phyloP scores from a whole-genome alignment of 2,113 vertebrate genomes.

The Erinaceus europaeus region DNA sequence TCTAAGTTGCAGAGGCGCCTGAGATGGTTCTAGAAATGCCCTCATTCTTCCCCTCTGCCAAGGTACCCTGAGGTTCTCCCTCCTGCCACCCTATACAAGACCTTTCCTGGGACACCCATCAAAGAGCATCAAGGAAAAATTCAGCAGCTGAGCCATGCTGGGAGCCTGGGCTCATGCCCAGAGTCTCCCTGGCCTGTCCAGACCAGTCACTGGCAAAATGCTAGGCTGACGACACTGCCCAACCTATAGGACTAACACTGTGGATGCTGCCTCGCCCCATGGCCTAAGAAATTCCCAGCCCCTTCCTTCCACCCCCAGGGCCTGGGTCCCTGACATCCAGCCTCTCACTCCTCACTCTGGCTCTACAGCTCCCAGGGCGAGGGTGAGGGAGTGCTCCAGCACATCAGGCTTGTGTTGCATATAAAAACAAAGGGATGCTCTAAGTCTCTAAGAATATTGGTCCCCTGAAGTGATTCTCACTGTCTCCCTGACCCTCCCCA shows the following conservation, averaged over 20 bases:
- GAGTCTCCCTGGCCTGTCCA: not conserved
- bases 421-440: constrained; percentile 69
- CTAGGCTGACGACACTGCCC: constrained; percentile 76
- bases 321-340: constrained; percentile 49
- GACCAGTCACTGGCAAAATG: constrained; percentile 57
- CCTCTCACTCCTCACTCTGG: constrained; percentile 2
- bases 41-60: not conserved
- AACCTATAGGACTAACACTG: constrained; percentile 55
- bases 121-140: constrained; percentile 33
- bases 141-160: not conserved
- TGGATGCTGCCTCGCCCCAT: constrained; percentile 11
- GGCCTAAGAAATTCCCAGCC: constrained; percentile 9
- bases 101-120: not conserved
- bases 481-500: not conserved
- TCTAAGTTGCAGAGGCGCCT: not conserved
- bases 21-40: constrained; percentile 48
- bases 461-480: constrained; percentile 68
- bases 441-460: constrained; percentile 76
- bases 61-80: constrained; percentile 14
- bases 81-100: not conserved
- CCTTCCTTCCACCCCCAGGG: not conserved
- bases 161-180: not conserved
- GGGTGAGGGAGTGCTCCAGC: not conserved
- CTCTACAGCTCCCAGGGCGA: constrained; percentile 4
- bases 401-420: constrained; percentile 29